Percentiles rank a stretch among this genome's conserved stretches.
Evolutionary conservation across 2,797 vertebrate genomes (phyloP).

Genomic region (Bufotes viridis): DNA sequence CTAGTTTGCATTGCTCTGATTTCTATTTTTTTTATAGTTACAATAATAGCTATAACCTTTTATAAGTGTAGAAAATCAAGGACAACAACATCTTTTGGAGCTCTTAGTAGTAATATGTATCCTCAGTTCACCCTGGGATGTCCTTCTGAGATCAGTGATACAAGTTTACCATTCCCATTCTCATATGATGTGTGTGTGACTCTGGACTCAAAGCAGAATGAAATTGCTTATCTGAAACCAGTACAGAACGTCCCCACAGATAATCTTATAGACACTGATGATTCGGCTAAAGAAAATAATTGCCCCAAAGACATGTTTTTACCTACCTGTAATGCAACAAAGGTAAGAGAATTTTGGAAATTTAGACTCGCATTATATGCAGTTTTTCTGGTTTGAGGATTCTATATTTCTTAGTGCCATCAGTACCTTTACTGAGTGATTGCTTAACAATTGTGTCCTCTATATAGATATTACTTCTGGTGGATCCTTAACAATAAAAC

Average conservation of each 20-base stretch:
- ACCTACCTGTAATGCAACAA: background rate
- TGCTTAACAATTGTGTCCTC: too few relatives aligned
- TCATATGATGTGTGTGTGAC: conserved; percentile 66
- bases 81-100: too few relatives aligned
- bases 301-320: background rate
- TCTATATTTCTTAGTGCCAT: too few relatives aligned
- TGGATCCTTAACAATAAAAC: too few relatives aligned
- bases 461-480: too few relatives aligned
- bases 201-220: conserved; percentile 56
- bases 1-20: conserved; percentile 62
- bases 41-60: conserved; percentile 9
- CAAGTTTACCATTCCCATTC: conserved; percentile 70
- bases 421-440: too few relatives aligned
- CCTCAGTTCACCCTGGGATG: background rate
- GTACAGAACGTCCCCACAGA: conserved; percentile 46
- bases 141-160: conserved; percentile 64
- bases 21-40: conserved; percentile 65
- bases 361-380: too few relatives aligned
- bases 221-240: conserved; percentile 66
- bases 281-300: background rate
- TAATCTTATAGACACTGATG: conserved; percentile 24
- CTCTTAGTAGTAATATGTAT: background rate
- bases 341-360: too few relatives aligned
- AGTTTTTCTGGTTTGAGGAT: too few relatives aligned
- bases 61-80: too few relatives aligned